Percentiles rank a stretch among this genome's conserved stretches.
Evolutionary conservation across 2,797 vertebrate genomes (phyloP).

Genomic region (Novumbra hubbsi): DNA sequence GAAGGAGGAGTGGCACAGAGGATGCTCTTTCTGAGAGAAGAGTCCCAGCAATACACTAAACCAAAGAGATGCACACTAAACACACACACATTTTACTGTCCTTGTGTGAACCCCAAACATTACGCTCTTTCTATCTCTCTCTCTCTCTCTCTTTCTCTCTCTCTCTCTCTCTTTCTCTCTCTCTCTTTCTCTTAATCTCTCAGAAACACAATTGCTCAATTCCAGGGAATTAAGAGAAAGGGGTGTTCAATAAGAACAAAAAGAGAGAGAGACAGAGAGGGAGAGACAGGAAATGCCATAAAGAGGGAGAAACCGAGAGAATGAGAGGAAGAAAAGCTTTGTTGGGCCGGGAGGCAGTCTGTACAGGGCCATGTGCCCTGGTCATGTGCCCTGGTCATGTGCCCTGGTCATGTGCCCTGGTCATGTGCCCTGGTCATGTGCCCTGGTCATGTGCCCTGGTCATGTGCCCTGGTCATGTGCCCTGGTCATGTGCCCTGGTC

Average conservation of each 20-base stretch:
- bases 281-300: constrained; percentile 15
- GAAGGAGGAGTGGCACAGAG: constrained; percentile 1
- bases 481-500: too few species aligned
- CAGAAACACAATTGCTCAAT: too few species aligned
- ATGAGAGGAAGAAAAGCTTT: neutral
- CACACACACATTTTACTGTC: neutral
- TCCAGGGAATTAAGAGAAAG: constrained; percentile 2
- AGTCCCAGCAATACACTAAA: constrained; percentile 1
- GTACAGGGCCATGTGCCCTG: too few species aligned
- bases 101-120: neutral
- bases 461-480: too few species aligned
- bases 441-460: too few species aligned
- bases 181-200: too few species aligned
- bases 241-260: constrained; percentile 19
- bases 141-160: neutral
- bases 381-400: too few species aligned
- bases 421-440: too few species aligned
- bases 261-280: constrained; percentile 22
- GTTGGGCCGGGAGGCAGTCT: too few species aligned
- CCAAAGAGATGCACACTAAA: neutral
- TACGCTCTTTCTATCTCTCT: neutral
- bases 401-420: too few species aligned
- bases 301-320: neutral
- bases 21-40: constrained; percentile 12
- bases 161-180: too few species aligned